Base-by-base conservation (phyloP, 2,888 invertebrate genomes). In the Amiota mariae region DNA sequence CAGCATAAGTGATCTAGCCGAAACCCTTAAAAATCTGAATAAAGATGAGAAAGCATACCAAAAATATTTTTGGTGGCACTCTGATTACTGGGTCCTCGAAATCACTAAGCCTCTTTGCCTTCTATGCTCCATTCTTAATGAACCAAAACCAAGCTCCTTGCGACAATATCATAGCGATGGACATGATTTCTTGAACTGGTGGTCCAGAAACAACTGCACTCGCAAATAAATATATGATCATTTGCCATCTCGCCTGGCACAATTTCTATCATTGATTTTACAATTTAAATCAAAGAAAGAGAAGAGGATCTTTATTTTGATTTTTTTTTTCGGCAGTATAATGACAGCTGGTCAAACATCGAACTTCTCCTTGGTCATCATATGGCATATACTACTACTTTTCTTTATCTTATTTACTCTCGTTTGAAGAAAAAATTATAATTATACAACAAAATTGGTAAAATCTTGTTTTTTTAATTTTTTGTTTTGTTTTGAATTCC, bases 31-130 rank as follows among this genome's bases (percentile, higher is more conserved):
- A 6, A 64, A 64, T 47, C 68, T 88, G n/a, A 61, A 71, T 4
- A 15, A 51, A 0, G 88, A 92, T 78, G 91, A 91, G 59, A 82
- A 88, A 1, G 88, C 91, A 67, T 94, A 94, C 87, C 90, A 91
- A 73, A 90, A 92, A 80, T 93, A 93, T 82, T 93, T 94, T 79
- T 87, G 88, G 80, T 94, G 94, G 94, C 82, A 74, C 70, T 56
- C 72, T 11, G 57, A 71, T 18, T 83, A 85, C 70, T 72, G 66
- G 24, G 56, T 83, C 51, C 12, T 11, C 4, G 73, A 75, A 1
- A 56, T 51, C 59, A 68, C 18, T 18, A 56, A 4, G 0, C 81
- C 77, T 9, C 82, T 73, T 64, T 87, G 87, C 72, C 68, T 72
- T 18, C 76, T 87, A 6, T 87, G 86, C 70, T 66, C 56, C 1